phyloP scores from a whole-genome alignment of 2,797 vertebrate genomes.

The Sphenodon punctatus region DNA sequence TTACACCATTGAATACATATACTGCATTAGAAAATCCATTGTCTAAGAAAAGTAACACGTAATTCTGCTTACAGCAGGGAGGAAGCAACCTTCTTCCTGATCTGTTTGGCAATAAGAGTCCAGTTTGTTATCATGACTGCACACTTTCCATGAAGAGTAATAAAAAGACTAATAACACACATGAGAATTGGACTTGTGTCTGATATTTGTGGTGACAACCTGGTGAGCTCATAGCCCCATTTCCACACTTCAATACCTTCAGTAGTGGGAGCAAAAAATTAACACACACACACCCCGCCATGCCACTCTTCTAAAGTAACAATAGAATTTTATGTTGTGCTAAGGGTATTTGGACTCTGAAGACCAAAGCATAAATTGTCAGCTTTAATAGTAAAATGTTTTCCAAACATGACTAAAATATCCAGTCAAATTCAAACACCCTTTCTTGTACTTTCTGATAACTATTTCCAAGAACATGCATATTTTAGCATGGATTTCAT shows the following conservation, averaged over 20 bases:
- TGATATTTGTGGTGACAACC: constrained; percentile 45
- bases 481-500: constrained; percentile 34
- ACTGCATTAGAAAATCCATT: constrained; percentile 65
- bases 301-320: no score
- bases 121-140: neutral
- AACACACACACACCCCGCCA: constrained; percentile 37
- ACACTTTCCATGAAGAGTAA: constrained; percentile 19
- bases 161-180: constrained; percentile 6
- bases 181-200: neutral
- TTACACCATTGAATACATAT: constrained; percentile 49
- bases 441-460: constrained; percentile 11
- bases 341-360: constrained; percentile 29
- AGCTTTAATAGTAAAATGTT: constrained; percentile 27
- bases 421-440: constrained; percentile 21
- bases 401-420: constrained; percentile 26
- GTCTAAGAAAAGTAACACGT: constrained; percentile 47
- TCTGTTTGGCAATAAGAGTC: constrained; percentile 11
- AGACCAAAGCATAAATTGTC: constrained; percentile 26
- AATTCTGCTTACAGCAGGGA: neutral
- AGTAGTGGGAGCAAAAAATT: neutral
- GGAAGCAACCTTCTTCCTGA: constrained; percentile 23
- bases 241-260: constrained; percentile 3
- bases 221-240: constrained; percentile 3
- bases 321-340: neutral
- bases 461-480: constrained; percentile 25